phyloP scores from a whole-genome alignment of 1,140 invertebrate genomes.

The Drosophila auraria region DNA sequence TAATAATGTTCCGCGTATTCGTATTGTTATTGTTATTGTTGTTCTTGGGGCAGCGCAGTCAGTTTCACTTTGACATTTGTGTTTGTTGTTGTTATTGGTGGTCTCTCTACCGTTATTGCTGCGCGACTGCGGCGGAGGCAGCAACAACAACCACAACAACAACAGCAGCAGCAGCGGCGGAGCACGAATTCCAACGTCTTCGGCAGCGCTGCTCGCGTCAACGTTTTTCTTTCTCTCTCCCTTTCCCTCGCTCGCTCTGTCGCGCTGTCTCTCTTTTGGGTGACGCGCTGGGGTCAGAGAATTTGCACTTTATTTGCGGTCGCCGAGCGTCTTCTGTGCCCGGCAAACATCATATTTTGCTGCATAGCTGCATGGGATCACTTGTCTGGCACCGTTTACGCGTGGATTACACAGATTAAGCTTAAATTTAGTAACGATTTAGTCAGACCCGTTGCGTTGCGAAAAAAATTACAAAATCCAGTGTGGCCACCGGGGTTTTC shows the following conservation, averaged over 20 bases:
- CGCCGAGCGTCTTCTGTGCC: conserved; percentile 53
- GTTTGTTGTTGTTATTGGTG: conserved; percentile 53
- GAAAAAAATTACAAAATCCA: conserved; percentile 60
- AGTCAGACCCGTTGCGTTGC: conserved; percentile 66
- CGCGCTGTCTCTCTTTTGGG: conserved; percentile 46
- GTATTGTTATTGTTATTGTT: conserved; percentile 53
- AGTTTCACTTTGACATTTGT: conserved; percentile 81
- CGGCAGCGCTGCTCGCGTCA: conserved; percentile 46
- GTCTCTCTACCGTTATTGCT: conserved; percentile 68
- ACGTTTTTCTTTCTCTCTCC: conserved; percentile 30
- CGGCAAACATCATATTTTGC: conserved; percentile 67
- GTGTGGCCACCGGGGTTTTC: conserved; percentile 14
- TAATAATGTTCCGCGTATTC: conserved; percentile 36
- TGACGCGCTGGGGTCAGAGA: conserved; percentile 61
- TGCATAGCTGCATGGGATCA: conserved; percentile 45
- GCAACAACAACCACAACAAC: conserved; percentile 51
- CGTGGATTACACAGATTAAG: conserved; percentile 50
- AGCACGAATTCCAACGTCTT: conserved; percentile 73
- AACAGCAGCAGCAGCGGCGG: conserved; percentile 29
- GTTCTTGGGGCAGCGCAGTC: conserved; percentile 58
- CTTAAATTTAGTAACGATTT: conserved; percentile 65
- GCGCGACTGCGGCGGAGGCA: conserved; percentile 26
- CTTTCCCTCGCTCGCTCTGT: conserved; percentile 44
- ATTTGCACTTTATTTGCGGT: conserved; percentile 61
- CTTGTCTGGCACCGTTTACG: conserved; percentile 25